Base-by-base conservation (phyloP, 2,797 vertebrate genomes). In the Microtus californicus region DNA sequence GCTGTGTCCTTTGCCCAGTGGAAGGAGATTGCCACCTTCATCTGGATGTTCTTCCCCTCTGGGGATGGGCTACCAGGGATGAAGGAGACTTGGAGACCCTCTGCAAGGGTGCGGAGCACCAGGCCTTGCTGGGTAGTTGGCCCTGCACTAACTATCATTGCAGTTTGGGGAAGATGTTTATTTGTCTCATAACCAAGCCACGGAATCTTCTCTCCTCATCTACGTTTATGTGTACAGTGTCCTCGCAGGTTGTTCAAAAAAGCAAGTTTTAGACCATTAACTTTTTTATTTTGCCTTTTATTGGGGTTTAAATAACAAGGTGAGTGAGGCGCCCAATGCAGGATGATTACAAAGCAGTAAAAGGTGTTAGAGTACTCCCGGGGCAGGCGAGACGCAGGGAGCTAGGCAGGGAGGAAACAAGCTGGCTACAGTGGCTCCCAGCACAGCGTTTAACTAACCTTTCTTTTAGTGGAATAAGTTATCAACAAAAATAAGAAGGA, bases 271-370 rank as follows among this genome's bases (percentile, higher is more conserved):
- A 97, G 91, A n/a, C 94, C 94, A 93, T 97, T 97, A 95, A 82
- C 71, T 92, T 93, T 94, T 97, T 96, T 93, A 95, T 95, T 95
- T 95, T 93, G 40, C 71, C 83, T 93, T 96, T 97, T 97, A 95
- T 94, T 93, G 93, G 95, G 51, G 91, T 95, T 97, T 97, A 97
- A 97, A 95, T 97, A 95, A 97, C 94, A 91, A 85, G 96, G 94
- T 91, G 96, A 85, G 77, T 6, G 1, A 10, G 51, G 88, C 6
- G 73, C 61, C 14, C 48, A 8, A 5, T 3, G 40, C 13, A 1
- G n/a, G 81, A 78, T 19, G 92, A 89, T 95, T 74, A 89, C 43
- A 95, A 80, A 73, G 94, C 14, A 27, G 80, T 90, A 40, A 95
- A 92, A 56, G 51, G 85, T 1, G 0, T 69, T 51, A 85, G 89